Evolutionary conservation across 2,113 vertebrate species (phyloP), one percentile per base, ranked within the genome.

Genomic region (Mesocricetus auratus): DNA sequence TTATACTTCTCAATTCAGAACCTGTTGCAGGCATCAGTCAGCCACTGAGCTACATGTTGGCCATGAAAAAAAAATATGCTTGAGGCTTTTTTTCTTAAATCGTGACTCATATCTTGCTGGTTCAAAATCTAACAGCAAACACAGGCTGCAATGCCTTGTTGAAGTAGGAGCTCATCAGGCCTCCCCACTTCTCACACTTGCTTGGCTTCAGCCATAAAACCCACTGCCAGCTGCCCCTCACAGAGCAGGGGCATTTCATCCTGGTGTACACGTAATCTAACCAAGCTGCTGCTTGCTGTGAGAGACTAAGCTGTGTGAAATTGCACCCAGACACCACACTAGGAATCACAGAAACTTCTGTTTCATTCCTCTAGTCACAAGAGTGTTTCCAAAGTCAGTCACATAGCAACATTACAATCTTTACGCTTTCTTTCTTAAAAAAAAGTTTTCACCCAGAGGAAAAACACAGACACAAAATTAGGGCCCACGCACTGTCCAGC

Each of bases 51-150:
- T 64, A 45, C 82, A 53, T 17, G 21, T 47, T 68, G 24, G 4
- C 36, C 33, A 24, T 92, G 42, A 3, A 95, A 93, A 50, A 33
- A 11, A 24, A 12, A 69, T 86, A 66, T 68, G 79, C 50, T 88
- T 94, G 16, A 93, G 26, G 16, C 0, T 85, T 87, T 26, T 31
- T 31, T 33, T 10, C 12, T 90, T 81, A 66, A 83, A 93, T 93
- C 29, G 75, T 86, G 83, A 77, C 69, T 81, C 66, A 87, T 12
- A 82, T 50, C n/a, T 81, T 79, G 0, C 68, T 86, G 33, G 74
- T 95, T 90, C 78, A 94, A 66, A 97, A 97, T 93, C 42, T 89
- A 78, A 83, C 53, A 92, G 58, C 33, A 73, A 94, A 83, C 42
- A 75, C 47, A 77, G 78, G 91, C 73, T 91, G 85, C 91, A 74